These are phyloP conservation scores for Sarcophaga subvicina DNA, from an alignment of 2,888 invertebrate genomes.

Conservation along the genomic window DNA sequence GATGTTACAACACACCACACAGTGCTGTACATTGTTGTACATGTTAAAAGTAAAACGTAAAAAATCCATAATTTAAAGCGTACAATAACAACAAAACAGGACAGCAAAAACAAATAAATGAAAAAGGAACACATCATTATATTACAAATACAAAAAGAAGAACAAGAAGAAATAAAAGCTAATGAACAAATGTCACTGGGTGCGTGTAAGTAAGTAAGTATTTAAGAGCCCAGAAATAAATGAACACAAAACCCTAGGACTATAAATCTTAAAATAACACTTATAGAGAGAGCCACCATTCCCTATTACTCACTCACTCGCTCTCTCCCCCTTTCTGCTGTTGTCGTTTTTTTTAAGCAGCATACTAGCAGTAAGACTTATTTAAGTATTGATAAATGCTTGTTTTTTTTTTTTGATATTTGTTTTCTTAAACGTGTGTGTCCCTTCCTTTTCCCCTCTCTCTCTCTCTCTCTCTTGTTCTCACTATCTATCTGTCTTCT, in stretches of 20 bases:
- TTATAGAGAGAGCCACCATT: conserved; percentile 24
- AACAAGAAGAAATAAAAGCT: not conserved
- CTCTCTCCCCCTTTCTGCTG: not conserved
- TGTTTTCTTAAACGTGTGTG: too few relatives aligned
- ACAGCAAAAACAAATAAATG: not conserved
- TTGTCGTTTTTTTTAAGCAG: not conserved
- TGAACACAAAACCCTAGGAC: conserved; percentile 40
- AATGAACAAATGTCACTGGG: not conserved
- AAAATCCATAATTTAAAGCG: conserved; percentile 44
- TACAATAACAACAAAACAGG: not conserved
- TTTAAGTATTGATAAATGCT: too few relatives aligned
- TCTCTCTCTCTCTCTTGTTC: too few relatives aligned
- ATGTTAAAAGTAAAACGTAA: conserved; percentile 48
- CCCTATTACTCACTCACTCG: not conserved
- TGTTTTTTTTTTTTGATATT: too few relatives aligned
- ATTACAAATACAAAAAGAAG: not conserved
- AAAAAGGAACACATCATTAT: not conserved
- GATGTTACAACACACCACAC: not conserved
- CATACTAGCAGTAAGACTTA: not conserved
- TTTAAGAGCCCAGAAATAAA: conserved; percentile 14
- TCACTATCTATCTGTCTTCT: too few relatives aligned
- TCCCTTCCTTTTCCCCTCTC: too few relatives aligned
- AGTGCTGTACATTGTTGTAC: not conserved
- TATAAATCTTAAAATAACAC: conserved; percentile 61
- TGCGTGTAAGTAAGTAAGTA: not conserved